These are phyloP conservation scores for Oscheius sp. DNA, from an alignment of 2,888 invertebrate species.

Conservation along the genomic window DNA sequence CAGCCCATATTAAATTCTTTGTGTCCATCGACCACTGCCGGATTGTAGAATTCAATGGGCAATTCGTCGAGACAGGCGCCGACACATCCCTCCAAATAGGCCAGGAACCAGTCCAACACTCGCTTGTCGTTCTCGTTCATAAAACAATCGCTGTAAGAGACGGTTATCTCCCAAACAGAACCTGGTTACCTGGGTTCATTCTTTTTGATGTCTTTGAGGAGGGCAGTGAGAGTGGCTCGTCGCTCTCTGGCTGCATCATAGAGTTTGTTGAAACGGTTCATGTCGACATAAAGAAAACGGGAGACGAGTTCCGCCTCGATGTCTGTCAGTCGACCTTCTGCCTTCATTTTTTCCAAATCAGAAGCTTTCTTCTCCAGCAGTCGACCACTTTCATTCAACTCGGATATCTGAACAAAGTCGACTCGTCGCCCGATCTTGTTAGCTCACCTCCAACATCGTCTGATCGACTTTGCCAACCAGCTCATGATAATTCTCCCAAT, in stretches of 20 bases:
- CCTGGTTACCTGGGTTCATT: slow-evolving; percentile 26
- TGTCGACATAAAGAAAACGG: slow-evolving; percentile 11
- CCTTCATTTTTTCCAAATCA: slow-evolving; percentile 17
- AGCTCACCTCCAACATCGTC: not conserved
- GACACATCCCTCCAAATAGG: not conserved
- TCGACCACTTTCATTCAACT: not conserved
- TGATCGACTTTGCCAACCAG: slow-evolving; percentile 3
- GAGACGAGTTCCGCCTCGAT: slow-evolving; percentile 16
- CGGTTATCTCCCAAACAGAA: too few species aligned
- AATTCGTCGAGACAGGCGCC: slow-evolving; percentile 8
- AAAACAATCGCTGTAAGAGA: not conserved
- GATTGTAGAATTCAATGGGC: not conserved
- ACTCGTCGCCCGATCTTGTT: too few species aligned
- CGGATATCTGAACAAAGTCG: not conserved
- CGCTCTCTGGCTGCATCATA: slow-evolving; percentile 28
- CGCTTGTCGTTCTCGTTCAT: slow-evolving; percentile 23
- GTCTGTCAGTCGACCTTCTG: not conserved
- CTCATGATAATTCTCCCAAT: slow-evolving; percentile 17
- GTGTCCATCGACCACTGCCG: not conserved
- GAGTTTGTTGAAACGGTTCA: not conserved
- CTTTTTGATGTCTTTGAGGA: slow-evolving; percentile 19
- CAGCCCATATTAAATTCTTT: not conserved
- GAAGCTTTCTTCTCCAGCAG: slow-evolving; percentile 7
- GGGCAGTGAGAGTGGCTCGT: not conserved
- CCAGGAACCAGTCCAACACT: slow-evolving; percentile 3